phyloP scores from a whole-genome alignment of 2,797 vertebrate genomes.

The Gouania willdenowi region DNA sequence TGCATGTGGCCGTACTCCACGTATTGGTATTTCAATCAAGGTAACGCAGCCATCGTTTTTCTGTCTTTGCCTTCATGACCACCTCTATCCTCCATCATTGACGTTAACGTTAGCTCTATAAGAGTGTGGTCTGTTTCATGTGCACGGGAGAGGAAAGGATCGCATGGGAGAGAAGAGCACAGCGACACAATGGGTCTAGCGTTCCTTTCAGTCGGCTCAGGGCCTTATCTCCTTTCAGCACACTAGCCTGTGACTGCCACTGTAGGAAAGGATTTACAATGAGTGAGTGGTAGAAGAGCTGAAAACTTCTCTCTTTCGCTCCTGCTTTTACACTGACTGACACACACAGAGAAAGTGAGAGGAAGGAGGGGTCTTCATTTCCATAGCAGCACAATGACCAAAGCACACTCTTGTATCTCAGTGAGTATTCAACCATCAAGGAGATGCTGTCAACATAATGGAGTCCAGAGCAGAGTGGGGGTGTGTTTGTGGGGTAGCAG shows the following conservation, averaged over 20 bases:
- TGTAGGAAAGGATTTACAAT: constrained; percentile 78
- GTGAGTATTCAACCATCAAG: constrained; percentile 41
- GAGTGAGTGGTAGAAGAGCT: constrained; percentile 58
- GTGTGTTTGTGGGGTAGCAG: constrained; percentile 19
- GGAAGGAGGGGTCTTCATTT: constrained; percentile 31
- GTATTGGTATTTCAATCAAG: constrained; percentile 1
- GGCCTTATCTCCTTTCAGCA: constrained; percentile 79
- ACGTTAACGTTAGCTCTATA: constrained; percentile 53
- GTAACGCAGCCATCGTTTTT: not conserved
- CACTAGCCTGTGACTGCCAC: constrained; percentile 67
- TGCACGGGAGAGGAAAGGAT: constrained; percentile 45
- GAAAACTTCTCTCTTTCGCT: constrained; percentile 54
- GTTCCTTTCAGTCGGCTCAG: constrained; percentile 63
- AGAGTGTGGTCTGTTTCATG: constrained; percentile 45
- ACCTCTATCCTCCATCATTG: constrained; percentile 23
- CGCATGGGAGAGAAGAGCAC: constrained; percentile 46
- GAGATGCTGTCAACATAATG: constrained; percentile 55
- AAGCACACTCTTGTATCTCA: constrained; percentile 45
- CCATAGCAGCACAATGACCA: constrained; percentile 55
- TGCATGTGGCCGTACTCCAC: not conserved
- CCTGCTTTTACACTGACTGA: constrained; percentile 27
- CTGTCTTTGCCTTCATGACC: constrained; percentile 10
- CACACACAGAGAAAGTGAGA: not conserved
- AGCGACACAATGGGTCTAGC: constrained; percentile 66
- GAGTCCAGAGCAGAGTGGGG: constrained; percentile 20